A percentile compares a stretch with the other conserved stretches of the same genome.
phyloP scores from a whole-genome alignment of 2,113 vertebrate genomes.

The Muntiacus muntjak region DNA sequence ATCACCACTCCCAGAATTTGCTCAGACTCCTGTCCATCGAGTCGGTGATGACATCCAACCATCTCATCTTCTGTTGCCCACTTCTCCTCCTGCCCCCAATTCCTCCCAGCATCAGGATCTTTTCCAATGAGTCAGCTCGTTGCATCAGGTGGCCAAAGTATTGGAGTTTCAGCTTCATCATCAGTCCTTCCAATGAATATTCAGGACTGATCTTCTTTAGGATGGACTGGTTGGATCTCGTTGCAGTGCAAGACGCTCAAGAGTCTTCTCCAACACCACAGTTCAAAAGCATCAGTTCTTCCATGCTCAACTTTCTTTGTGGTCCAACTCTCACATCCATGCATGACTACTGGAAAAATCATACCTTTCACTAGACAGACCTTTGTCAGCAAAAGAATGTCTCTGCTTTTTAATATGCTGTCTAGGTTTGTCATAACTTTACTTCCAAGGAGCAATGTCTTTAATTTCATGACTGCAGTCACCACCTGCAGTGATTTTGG shows the following conservation, averaged over 20 bases:
- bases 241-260: not conserved
- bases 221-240: not conserved
- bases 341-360: not conserved
- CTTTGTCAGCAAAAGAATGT: not conserved
- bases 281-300: not conserved
- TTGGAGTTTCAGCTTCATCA: not conserved
- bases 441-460: not conserved
- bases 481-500: not conserved
- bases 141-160: not conserved
- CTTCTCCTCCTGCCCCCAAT: not conserved
- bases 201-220: not conserved
- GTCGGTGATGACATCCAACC: not conserved
- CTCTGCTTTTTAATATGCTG: not conserved
- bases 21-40: rapidly evolving
- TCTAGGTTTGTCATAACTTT: not conserved
- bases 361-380: not conserved
- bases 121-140: not conserved
- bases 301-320: not conserved
- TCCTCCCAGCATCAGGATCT: not conserved
- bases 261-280: not conserved
- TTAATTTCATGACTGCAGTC: not conserved
- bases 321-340: not conserved
- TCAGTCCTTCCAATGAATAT: not conserved
- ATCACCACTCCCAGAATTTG: not conserved
- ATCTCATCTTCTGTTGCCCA: not conserved